Conservation (phyloP, 2,113 vertebrate genomes). For the Thinocorus orbignyianus region DNA sequence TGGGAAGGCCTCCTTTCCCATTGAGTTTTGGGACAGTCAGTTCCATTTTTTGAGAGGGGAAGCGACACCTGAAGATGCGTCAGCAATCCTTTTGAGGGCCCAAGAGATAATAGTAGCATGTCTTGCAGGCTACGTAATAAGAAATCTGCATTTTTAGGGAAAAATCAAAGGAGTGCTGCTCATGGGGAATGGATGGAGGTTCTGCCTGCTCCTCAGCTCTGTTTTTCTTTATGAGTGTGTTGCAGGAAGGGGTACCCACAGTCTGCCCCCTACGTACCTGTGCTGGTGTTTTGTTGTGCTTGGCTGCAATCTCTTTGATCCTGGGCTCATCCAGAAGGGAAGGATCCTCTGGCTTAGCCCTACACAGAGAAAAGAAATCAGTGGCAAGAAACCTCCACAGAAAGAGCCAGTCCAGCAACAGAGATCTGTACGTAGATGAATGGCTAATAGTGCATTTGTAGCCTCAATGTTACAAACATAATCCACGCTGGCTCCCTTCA, state of each 20-base stretch:
- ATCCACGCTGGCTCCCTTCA: background rate
- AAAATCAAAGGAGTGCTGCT: background rate
- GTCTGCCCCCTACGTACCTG: slow-evolving; percentile 67
- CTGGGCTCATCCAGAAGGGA: slow-evolving; percentile 81
- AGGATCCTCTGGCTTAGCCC: slow-evolving; percentile 82
- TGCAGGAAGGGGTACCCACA: background rate
- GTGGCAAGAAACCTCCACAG: background rate
- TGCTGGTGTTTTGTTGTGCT: slow-evolving; percentile 81
- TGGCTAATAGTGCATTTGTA: background rate
- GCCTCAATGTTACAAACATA: background rate
- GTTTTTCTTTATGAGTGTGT: background rate
- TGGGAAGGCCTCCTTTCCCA: background rate
- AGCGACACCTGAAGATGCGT: background rate
- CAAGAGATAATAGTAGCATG: background rate
- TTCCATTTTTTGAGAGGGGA: background rate
- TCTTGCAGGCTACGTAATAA: background rate
- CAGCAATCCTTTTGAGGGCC: background rate
- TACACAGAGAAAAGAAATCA: slow-evolving; percentile 4
- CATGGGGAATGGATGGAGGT: background rate
- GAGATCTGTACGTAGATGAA: background rate
- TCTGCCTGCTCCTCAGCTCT: background rate
- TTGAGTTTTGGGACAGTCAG: background rate
- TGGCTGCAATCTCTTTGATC: slow-evolving; percentile 82
- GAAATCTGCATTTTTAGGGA: background rate
- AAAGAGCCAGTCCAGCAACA: background rate